phyloP scores from a whole-genome alignment of 2,113 vertebrate genomes.

The Ctenomys sociabilis region DNA sequence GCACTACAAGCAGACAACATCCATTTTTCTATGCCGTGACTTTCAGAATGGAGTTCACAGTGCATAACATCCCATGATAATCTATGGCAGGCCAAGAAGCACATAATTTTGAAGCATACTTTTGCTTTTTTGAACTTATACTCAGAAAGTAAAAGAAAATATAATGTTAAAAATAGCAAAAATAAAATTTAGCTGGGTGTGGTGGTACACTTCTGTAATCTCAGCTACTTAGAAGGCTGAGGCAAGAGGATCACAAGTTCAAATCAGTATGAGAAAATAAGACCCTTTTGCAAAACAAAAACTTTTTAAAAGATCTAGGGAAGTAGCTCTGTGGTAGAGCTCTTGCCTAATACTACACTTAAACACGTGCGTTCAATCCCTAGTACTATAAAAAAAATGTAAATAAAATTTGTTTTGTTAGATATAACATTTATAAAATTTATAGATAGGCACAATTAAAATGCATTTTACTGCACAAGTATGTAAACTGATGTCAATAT shows the following conservation, averaged over 20 bases:
- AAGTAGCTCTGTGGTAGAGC: background rate
- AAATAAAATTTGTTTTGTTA: background rate
- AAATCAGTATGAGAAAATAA: background rate
- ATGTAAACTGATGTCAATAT: background rate
- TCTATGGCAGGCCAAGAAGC: background rate
- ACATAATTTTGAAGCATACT: background rate
- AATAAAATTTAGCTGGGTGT: background rate
- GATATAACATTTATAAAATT: background rate
- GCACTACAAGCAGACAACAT: background rate
- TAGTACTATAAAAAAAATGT: background rate
- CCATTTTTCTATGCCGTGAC: background rate
- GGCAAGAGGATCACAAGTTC: background rate
- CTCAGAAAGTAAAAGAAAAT: conserved; percentile 21
- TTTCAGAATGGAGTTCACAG: background rate
- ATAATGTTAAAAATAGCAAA: background rate
- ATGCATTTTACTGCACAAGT: background rate
- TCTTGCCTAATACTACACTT: background rate
- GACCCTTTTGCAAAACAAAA: background rate
- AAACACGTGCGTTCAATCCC: background rate
- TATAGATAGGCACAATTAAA: background rate
- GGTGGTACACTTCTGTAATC: background rate
- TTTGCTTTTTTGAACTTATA: conserved; percentile 11
- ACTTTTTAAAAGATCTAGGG: background rate
- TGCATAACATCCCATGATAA: accelerated
- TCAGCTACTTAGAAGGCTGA: background rate